Conservation (phyloP, 1,140 invertebrate genomes). For the fruit fly (Drosophila melanogaster) region DNA sequence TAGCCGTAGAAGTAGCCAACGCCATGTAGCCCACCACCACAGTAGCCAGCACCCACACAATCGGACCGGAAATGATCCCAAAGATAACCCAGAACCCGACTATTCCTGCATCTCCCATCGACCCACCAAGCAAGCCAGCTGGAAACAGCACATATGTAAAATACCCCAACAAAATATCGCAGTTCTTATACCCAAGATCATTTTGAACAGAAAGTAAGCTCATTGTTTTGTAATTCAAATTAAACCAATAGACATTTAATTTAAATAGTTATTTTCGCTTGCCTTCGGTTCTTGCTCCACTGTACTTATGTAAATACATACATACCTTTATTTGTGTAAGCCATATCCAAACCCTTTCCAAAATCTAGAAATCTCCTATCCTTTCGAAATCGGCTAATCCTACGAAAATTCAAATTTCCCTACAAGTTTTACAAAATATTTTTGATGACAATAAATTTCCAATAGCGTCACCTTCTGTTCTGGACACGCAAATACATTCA, state of each 20-base stretch:
- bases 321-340: neutral
- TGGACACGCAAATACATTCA: slow-evolving; percentile 42
- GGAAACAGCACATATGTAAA: neutral
- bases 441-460: slow-evolving; percentile 25
- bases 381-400: neutral
- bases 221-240: neutral
- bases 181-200: too few species aligned
- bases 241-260: too few species aligned
- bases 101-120: too few species aligned
- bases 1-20: slow-evolving; percentile 52
- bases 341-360: neutral
- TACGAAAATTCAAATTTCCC: neutral
- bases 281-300: too few species aligned
- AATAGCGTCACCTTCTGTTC: slow-evolving; percentile 45
- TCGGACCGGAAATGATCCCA: neutral
- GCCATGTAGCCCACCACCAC: slow-evolving; percentile 19
- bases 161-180: too few species aligned
- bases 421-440: slow-evolving; percentile 1
- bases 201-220: neutral
- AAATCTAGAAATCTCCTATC: neutral
- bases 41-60: slow-evolving; percentile 30
- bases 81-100: neutral
- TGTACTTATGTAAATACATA: slow-evolving; percentile 3
- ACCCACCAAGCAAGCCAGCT: neutral
- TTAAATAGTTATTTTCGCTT: slow-evolving; percentile 2